Evolutionary conservation across 2,888 invertebrate species (phyloP).

Genomic region (Timema cristinae): DNA sequence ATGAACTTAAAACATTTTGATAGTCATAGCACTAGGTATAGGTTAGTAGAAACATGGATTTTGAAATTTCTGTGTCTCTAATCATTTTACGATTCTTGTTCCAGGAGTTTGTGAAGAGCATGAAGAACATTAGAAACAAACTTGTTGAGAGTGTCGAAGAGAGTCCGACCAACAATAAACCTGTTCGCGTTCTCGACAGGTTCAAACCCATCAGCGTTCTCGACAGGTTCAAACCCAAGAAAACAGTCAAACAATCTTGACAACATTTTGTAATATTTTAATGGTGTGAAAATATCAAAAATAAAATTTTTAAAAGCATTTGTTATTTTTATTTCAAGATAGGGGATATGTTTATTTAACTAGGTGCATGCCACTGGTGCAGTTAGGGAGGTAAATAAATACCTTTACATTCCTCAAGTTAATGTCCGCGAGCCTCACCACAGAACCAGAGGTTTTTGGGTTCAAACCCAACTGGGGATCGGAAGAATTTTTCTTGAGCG

Average conservation of each 20-base stretch:
- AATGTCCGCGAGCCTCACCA: too few species aligned
- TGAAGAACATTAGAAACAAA: conserved; percentile 46
- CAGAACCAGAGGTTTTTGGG: too few species aligned
- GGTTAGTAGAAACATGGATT: background rate
- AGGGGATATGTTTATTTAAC: too few species aligned
- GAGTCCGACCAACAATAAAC: conserved; percentile 33
- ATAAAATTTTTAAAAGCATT: too few species aligned
- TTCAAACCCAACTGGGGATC: too few species aligned
- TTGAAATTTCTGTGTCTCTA: background rate
- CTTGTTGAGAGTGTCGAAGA: conserved; percentile 40
- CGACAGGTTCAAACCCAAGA: conserved; percentile 65
- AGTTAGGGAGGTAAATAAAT: too few species aligned
- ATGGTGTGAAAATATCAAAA: too few species aligned
- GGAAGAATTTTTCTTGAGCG: too few species aligned
- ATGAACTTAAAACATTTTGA: background rate
- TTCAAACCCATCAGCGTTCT: conserved; percentile 65
- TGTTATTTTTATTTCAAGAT: too few species aligned
- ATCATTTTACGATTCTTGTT: conserved; percentile 33
- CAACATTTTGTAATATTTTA: too few species aligned
- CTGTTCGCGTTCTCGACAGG: conserved; percentile 59
- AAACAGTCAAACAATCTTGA: conserved; percentile 21
- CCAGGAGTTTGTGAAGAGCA: conserved; percentile 53
- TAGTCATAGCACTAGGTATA: background rate
- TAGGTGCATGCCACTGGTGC: too few species aligned
- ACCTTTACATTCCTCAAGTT: too few species aligned